These are phyloP conservation scores for Vombatus ursinus DNA, from an alignment of 2,113 vertebrate genomes.

Conservation along the genomic window DNA sequence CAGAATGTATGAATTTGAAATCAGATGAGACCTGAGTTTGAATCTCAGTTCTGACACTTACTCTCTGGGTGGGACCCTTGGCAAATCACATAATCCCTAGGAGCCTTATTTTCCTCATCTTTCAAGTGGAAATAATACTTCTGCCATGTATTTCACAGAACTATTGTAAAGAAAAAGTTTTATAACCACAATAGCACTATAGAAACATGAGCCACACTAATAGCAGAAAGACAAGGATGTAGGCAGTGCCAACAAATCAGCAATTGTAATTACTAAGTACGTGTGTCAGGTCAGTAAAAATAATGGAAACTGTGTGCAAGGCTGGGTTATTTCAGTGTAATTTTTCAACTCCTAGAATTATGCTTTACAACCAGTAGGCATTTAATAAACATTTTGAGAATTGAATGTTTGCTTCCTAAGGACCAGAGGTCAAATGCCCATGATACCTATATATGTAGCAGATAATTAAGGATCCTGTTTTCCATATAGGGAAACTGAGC, in stretches of 20 bases:
- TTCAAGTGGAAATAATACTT: neutral
- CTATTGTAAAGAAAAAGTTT: neutral
- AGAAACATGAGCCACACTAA: neutral
- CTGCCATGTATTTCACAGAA: neutral
- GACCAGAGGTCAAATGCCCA: neutral
- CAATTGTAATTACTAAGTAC: neutral
- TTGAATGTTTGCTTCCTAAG: neutral
- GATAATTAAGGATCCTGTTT: neutral
- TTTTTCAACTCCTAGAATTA: too few species aligned
- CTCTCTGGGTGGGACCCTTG: neutral
- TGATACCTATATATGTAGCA: neutral
- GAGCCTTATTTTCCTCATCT: neutral
- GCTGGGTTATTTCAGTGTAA: too few species aligned
- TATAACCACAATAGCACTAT: neutral
- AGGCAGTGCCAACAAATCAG: neutral
- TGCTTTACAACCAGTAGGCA: too few species aligned
- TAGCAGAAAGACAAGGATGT: neutral
- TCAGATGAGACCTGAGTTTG: neutral
- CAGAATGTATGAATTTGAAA: too few species aligned
- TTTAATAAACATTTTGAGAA: neutral
- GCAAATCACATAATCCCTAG: neutral
- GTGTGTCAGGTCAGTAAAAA: neutral
- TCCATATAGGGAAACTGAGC: slow-evolving; percentile 21
- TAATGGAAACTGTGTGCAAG: neutral
- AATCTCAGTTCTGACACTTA: neutral